Conservation (phyloP, 2,113 vertebrate species). For the Eurypyga helias region DNA sequence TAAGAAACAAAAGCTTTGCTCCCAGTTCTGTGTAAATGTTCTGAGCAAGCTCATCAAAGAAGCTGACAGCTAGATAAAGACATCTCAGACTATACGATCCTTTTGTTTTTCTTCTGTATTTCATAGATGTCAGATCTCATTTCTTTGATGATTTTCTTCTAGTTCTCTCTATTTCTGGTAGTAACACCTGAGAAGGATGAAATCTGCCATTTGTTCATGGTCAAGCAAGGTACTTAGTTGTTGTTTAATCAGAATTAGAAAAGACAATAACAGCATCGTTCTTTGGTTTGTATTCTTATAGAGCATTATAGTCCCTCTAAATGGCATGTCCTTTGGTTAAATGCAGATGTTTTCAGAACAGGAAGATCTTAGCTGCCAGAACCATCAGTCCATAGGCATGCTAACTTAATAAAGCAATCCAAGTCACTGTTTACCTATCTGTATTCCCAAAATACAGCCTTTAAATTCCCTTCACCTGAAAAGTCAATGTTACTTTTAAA, state of each 20-base stretch:
- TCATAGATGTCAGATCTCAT: slow-evolving; percentile 1
- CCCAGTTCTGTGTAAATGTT: background rate
- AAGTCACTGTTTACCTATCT: background rate
- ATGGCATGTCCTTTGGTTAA: background rate
- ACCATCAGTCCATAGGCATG: background rate
- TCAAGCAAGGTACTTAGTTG: background rate
- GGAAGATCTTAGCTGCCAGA: background rate
- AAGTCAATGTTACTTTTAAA: background rate
- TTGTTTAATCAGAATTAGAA: background rate
- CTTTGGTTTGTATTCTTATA: background rate
- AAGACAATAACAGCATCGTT: background rate
- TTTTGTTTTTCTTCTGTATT: background rate
- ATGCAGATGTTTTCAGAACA: background rate
- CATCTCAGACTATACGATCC: background rate
- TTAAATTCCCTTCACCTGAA: background rate
- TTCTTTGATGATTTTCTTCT: slow-evolving; percentile 14
- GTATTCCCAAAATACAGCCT: background rate
- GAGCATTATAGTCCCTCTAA: background rate
- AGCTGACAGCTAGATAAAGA: slow-evolving; percentile 3
- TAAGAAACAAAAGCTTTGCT: slow-evolving; percentile 3
- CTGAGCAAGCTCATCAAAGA: slow-evolving; percentile 14
- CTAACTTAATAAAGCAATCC: background rate
- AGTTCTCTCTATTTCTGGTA: background rate
- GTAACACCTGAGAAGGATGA: background rate
- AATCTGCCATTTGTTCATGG: background rate